phyloP scores from a whole-genome alignment of 2,113 vertebrate genomes.

The Caranx ignobilis region DNA sequence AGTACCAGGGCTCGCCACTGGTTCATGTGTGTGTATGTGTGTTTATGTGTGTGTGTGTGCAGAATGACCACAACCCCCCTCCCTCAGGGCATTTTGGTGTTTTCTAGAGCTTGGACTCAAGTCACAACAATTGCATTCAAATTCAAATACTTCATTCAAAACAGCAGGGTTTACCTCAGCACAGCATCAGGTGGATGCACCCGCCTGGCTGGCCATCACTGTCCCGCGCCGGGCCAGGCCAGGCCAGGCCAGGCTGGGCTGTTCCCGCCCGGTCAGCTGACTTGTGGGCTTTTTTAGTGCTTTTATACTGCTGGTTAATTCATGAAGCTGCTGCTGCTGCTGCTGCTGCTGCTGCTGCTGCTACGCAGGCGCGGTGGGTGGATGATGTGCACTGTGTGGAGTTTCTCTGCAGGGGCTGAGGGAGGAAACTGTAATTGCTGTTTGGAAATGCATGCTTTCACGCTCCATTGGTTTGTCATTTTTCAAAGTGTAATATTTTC shows the following conservation, averaged over 20 bases:
- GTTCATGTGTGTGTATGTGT: constrained; percentile 44
- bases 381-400: constrained; percentile 47
- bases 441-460: constrained; percentile 76
- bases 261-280: constrained; percentile 11
- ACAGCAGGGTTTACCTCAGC: constrained; percentile 30
- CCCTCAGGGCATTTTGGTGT: constrained; percentile 34
- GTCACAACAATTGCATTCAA: constrained; percentile 53
- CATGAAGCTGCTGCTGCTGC: constrained; percentile 31
- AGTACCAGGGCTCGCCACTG: constrained; percentile 69
- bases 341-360: constrained; percentile 33
- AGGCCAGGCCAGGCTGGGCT: constrained; percentile 1
- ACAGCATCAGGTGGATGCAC: constrained; percentile 13
- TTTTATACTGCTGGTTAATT: constrained; percentile 49
- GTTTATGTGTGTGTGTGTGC: constrained; percentile 33
- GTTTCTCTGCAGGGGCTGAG: constrained; percentile 66
- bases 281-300: constrained; percentile 16
- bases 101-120: constrained; percentile 62
- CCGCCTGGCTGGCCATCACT: background rate
- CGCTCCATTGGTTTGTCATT: constrained; percentile 78
- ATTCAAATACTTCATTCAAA: constrained; percentile 58
- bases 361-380: constrained; percentile 11
- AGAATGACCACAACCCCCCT: constrained; percentile 48
- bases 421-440: constrained; percentile 70
- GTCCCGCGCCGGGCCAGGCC: background rate
- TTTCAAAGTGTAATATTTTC: constrained; percentile 73